A percentile compares a stretch with the other conserved stretches of the same genome.
These are phyloP conservation scores for Hofmannophila pseudospretella DNA, from an alignment of 2,888 invertebrate genomes.

Conservation along the genomic window DNA sequence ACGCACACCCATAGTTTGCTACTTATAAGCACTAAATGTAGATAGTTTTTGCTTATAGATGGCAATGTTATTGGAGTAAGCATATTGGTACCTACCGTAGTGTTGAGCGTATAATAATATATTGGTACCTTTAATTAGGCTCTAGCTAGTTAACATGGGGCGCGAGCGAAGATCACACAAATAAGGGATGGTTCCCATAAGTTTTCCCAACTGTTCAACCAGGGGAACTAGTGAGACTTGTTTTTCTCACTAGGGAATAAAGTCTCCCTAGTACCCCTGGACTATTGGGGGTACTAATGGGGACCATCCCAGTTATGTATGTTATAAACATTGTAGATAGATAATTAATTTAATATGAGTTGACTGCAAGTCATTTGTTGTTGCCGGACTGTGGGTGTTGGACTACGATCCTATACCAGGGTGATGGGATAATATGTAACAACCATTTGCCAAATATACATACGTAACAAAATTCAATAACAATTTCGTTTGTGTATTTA, in stretches of 20 bases:
- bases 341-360: constrained; percentile 32
- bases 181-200: no score
- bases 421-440: constrained; percentile 44
- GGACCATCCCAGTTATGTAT: no score
- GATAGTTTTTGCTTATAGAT: no score
- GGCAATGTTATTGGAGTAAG: background rate
- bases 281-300: no score
- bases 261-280: no score
- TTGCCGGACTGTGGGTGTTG: constrained; percentile 42
- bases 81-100: no score
- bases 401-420: constrained; percentile 48
- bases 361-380: constrained; percentile 61
- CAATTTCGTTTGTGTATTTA: constrained; percentile 16
- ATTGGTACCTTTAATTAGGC: constrained; percentile 3
- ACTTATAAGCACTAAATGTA: no score
- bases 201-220: no score
- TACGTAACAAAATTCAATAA: constrained; percentile 49
- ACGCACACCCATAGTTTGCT: no score
- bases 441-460: constrained; percentile 71
- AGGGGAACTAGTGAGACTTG: no score
- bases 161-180: constrained; percentile 24
- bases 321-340: constrained; percentile 42
- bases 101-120: background rate
- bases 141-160: background rate
- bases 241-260: no score